Evolutionary conservation across 2,888 invertebrate species (phyloP), one percentile per base, ranked within the genome.

Genomic region (Zonitis immaculata): DNA sequence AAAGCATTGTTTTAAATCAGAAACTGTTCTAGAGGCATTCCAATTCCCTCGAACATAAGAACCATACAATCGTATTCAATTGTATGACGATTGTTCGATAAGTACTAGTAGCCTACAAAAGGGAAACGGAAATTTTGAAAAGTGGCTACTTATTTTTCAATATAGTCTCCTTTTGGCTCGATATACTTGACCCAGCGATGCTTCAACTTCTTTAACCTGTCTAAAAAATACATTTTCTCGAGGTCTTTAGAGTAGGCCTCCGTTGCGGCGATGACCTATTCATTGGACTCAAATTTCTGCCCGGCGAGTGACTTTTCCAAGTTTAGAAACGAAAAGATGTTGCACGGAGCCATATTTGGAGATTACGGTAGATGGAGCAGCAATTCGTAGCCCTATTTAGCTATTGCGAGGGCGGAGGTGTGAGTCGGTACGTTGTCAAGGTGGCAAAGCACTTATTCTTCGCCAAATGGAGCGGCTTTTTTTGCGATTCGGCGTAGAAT

Each of bases 381-480:
- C 6, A 22, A 6, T 22, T 22, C 6, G 22, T 22, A 22, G 22
- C 22, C 22, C 6, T 5, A 22, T 22, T 22, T 6, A 6, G 6
- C 22, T 6, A 22, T 5, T 22, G 3, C 6, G n/a, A n/a, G n/a
- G 22, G 22, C 22, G 22, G 22, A 22, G 22, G 22, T 22, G 22
- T 22, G 22, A 22, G 22, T 22, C 22, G 22, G 22, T 22, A 6
- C 22, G 22, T 22, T 22, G 3, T 22, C 22, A 22, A 52, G 54
- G 25, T 54, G 51, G 32, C 42, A 54, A n/a, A 54, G 35, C 3
- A 35, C 60, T 47, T 63, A 61, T 56, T 62, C 18, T 60, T 54
- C 60, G 48, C 32, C 46, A 30, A 5, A 63, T 48, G 55, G 58
- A 22, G 22, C 6, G 4, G 22, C 6, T 22, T 22, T 22, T 22